These are phyloP conservation scores for Cetonia aurata DNA, from an alignment of 2,888 invertebrate genomes.

Conservation along the genomic window DNA sequence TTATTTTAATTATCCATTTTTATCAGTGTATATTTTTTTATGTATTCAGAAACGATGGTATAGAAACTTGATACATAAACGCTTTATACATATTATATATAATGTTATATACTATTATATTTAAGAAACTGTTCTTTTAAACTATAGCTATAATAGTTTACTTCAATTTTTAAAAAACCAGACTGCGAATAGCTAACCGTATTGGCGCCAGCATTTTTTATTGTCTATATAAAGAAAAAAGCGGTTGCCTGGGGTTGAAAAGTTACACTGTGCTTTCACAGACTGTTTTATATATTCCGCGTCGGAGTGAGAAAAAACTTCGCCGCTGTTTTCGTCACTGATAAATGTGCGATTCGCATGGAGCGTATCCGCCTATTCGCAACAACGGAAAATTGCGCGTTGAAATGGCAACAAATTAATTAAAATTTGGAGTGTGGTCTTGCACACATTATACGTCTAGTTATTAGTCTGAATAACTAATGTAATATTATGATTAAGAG, in stretches of 20 bases:
- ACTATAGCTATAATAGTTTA: too few relatives aligned
- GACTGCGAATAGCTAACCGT: not conserved
- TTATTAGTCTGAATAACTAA: constrained; percentile 21
- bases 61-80: too few relatives aligned
- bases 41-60: too few relatives aligned
- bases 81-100: too few relatives aligned
- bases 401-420: constrained; percentile 17
- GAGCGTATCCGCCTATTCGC: constrained; percentile 16
- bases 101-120: too few relatives aligned
- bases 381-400: not conserved
- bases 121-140: too few relatives aligned
- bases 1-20: too few relatives aligned
- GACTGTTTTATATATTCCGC: constrained; percentile 36
- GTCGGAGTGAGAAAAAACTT: constrained; percentile 27
- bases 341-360: constrained; percentile 35
- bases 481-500: constrained; percentile 5
- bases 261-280: constrained; percentile 43
- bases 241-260: constrained; percentile 39
- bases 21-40: too few relatives aligned
- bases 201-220: constrained; percentile 21
- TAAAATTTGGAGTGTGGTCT: not conserved
- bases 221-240: constrained; percentile 4
- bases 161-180: constrained; percentile 16
- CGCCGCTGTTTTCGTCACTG: constrained; percentile 41
- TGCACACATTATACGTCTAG: not conserved